These are phyloP conservation scores for Penaeus vannamei DNA, from an alignment of 1,140 invertebrate genomes.

Conservation along the genomic window DNA sequence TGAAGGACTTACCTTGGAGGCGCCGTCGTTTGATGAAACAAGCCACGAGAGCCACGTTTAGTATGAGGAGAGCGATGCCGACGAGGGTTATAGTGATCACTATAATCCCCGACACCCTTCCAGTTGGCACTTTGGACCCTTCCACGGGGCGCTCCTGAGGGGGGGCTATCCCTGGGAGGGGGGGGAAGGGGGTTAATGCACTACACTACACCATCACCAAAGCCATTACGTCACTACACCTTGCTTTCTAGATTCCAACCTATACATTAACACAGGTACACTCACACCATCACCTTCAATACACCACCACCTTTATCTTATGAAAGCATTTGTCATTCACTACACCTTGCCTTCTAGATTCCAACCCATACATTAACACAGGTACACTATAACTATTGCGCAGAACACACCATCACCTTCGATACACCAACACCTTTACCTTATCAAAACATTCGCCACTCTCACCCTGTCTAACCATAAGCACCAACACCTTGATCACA, in stretches of 20 bases:
- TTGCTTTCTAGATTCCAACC: conserved; percentile 19
- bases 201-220: conserved; percentile 28
- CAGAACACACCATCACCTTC: conserved; percentile 12
- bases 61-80: conserved; percentile 80
- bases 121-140: conserved; percentile 34
- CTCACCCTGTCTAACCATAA: not conserved
- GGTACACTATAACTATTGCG: not conserved
- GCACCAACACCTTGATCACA: not conserved
- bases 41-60: conserved; percentile 89
- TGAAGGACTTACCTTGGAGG: conserved; percentile 31
- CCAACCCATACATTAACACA: not conserved
- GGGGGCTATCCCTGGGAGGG: conserved; percentile 59
- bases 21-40: conserved; percentile 84
- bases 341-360: conserved; percentile 12
- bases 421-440: too few species aligned
- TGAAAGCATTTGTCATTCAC: not conserved
- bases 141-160: conserved; percentile 32
- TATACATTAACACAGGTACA: too few species aligned
- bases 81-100: conserved; percentile 82
- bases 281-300: not conserved
- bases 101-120: conserved; percentile 76
- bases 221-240: not conserved
- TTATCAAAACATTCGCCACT: not conserved
- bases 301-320: too few species aligned
- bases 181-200: conserved; percentile 16